Evolutionary conservation across 2,113 vertebrate genomes (phyloP).

Genomic region (Clarias macrocephalus): DNA sequence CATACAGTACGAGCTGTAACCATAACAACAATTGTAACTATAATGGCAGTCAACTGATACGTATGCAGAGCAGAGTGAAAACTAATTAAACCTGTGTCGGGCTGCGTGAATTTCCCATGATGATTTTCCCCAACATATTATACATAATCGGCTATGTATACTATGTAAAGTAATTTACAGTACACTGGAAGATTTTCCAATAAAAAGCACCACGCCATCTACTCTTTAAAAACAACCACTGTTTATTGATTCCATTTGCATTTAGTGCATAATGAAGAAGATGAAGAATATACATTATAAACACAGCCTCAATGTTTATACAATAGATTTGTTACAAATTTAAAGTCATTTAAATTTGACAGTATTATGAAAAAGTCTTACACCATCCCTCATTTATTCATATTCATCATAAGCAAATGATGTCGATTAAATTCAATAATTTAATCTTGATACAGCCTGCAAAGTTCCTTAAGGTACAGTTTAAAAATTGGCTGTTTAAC

Average conservation of each 20-base stretch:
- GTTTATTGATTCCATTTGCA: background rate
- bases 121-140: background rate
- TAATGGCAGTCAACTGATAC: background rate
- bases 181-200: background rate
- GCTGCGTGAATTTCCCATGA: background rate
- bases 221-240: background rate
- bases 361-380: no score
- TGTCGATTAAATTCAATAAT: no score
- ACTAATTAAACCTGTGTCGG: background rate
- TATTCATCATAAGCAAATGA: no score
- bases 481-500: no score
- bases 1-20: background rate
- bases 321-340: background rate
- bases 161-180: no score
- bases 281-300: background rate
- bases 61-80: background rate
- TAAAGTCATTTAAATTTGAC: background rate
- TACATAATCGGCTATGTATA: background rate
- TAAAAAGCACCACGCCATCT: background rate
- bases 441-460: no score
- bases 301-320: background rate
- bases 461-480: no score
- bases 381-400: no score
- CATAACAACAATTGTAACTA: background rate
- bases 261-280: background rate